Evolutionary conservation across 2,888 invertebrate species (phyloP).

Genomic region (Glyphotaelius pellucidus): DNA sequence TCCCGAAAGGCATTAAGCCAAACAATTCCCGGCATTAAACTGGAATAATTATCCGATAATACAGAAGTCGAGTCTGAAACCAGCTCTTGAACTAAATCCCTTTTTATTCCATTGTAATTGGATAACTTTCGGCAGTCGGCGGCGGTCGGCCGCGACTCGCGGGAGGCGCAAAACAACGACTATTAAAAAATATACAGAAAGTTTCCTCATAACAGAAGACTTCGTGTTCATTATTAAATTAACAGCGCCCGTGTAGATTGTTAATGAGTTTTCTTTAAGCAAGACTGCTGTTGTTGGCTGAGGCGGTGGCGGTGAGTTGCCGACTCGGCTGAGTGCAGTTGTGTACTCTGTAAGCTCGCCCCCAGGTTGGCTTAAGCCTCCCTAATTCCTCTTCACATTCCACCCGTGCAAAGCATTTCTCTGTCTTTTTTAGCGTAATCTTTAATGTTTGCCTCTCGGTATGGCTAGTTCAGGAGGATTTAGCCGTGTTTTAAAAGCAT

Average conservation of each 20-base stretch:
- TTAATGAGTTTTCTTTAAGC: slow-evolving; percentile 61
- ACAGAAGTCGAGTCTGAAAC: slow-evolving; percentile 52
- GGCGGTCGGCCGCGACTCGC: slow-evolving; percentile 45
- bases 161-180: slow-evolving; percentile 54
- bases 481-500: not conserved
- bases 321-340: slow-evolving; percentile 35
- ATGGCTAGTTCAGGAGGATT: no score
- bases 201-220: slow-evolving; percentile 63
- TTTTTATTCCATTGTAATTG: slow-evolving; percentile 65
- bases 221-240: slow-evolving; percentile 65
- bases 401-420: not conserved
- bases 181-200: slow-evolving; percentile 64
- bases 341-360: not conserved
- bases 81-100: slow-evolving; percentile 60
- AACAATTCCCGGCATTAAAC: slow-evolving; percentile 52
- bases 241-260: slow-evolving; percentile 61
- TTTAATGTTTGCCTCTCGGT: no score
- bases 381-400: not conserved
- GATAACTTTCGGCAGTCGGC: slow-evolving; percentile 64
- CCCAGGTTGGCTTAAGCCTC: not conserved
- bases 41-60: slow-evolving; percentile 62
- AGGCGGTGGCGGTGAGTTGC: not conserved
- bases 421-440: not conserved
- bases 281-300: slow-evolving; percentile 27
- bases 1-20: slow-evolving; percentile 53